These are phyloP conservation scores for Scaptomyza parva DNA, from an alignment of 2,888 invertebrate species.

Conservation along the genomic window DNA sequence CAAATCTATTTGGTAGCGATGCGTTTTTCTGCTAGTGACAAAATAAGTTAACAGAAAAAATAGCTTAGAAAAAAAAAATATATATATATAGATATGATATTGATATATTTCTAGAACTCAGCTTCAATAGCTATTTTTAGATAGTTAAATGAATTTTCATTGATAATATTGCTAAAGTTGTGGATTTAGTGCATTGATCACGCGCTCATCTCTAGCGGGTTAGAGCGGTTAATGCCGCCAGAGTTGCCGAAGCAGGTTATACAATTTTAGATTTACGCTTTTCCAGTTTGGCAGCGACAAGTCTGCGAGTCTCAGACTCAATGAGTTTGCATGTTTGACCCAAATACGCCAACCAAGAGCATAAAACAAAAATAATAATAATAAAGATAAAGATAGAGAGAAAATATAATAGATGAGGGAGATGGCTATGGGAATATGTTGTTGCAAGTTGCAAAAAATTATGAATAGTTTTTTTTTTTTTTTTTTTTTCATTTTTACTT, in stretches of 20 bases:
- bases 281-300: slow-evolving; percentile 71
- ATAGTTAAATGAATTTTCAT: too few relatives aligned
- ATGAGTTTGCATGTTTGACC: slow-evolving; percentile 79
- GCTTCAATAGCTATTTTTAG: too few relatives aligned
- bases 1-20: slow-evolving; percentile 24
- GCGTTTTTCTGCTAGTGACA: slow-evolving; percentile 17
- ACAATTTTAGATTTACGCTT: slow-evolving; percentile 75
- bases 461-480: slow-evolving; percentile 56
- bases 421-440: slow-evolving; percentile 12
- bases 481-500: too few relatives aligned
- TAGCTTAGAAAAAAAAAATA: not conserved
- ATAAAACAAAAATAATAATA: slow-evolving; percentile 11
- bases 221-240: slow-evolving; percentile 30
- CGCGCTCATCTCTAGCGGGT: slow-evolving; percentile 27
- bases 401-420: slow-evolving; percentile 7
- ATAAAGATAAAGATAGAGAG: slow-evolving; percentile 23
- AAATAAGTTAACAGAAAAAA: not conserved
- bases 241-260: slow-evolving; percentile 67
- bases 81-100: not conserved
- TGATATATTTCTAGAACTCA: too few relatives aligned
- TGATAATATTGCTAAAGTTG: slow-evolving; percentile 5
- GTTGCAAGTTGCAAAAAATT: slow-evolving; percentile 32
- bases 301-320: slow-evolving; percentile 47
- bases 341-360: slow-evolving; percentile 60
- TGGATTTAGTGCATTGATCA: slow-evolving; percentile 14